phyloP scores from a whole-genome alignment of 2,113 vertebrate species.

The Macaca fascicularis region T2T-MFA8v1.1 NC_088381.1:115397001-115397500 shows the following conservation, averaged over 20 bases:
- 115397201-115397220: not conserved
- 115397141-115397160: not conserved
- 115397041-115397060: not conserved
- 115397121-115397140: not conserved
- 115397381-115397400: not conserved
- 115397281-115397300: not conserved
- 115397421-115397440: not conserved
- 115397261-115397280: not conserved
- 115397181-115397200: not conserved
- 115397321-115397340: not conserved
- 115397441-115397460: not conserved
- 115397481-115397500: not conserved
- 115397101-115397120: not conserved
- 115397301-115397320: not conserved
- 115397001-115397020: not conserved
- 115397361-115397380: not conserved
- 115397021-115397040: not conserved
- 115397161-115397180: not conserved
- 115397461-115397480: not conserved
- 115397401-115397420: not conserved
- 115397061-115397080: too few species aligned
- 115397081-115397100: too few species aligned
- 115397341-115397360: not conserved
- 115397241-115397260: not conserved
- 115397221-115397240: not conserved